Conservation (phyloP, 2,797 vertebrate genomes). For the Poliocrania exsul region DNA sequence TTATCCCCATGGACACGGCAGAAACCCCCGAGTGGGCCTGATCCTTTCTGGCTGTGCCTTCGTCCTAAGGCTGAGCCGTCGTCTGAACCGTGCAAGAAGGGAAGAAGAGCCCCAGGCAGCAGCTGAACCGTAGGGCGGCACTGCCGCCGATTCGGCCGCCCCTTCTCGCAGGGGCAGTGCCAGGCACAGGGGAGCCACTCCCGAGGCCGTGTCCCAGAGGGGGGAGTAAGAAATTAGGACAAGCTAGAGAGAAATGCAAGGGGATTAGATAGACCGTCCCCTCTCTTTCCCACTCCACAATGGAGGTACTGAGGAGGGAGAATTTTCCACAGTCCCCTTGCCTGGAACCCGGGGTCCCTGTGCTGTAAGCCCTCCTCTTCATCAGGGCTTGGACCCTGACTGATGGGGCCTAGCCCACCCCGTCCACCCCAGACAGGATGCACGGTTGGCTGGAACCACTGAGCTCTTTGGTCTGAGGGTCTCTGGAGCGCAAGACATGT, state of each 20-base stretch:
- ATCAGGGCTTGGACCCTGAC: accelerated
- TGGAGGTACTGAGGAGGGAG: neutral
- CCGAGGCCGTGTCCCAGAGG: accelerated
- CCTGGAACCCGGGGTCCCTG: neutral
- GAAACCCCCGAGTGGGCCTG: neutral
- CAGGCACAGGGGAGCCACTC: neutral
- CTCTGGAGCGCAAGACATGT: neutral
- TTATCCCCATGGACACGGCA: neutral
- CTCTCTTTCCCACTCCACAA: neutral
- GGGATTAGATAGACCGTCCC: accelerated
- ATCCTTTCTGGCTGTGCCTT: neutral
- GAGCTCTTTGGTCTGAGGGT: neutral
- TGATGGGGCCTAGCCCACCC: neutral
- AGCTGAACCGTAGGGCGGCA: neutral
- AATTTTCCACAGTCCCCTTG: neutral
- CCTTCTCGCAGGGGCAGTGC: neutral
- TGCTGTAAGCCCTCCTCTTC: accelerated
- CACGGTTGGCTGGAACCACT: accelerated
- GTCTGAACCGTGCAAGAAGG: neutral
- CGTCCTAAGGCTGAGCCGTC: neutral
- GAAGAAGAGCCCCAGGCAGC: neutral
- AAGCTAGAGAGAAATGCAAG: neutral
- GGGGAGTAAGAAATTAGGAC: neutral
- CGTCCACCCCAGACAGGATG: neutral
- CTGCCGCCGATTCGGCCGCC: neutral